phyloP scores from a whole-genome alignment of 64 coral and sea anemone species.

The Exaiptasia diaphana region DNA sequence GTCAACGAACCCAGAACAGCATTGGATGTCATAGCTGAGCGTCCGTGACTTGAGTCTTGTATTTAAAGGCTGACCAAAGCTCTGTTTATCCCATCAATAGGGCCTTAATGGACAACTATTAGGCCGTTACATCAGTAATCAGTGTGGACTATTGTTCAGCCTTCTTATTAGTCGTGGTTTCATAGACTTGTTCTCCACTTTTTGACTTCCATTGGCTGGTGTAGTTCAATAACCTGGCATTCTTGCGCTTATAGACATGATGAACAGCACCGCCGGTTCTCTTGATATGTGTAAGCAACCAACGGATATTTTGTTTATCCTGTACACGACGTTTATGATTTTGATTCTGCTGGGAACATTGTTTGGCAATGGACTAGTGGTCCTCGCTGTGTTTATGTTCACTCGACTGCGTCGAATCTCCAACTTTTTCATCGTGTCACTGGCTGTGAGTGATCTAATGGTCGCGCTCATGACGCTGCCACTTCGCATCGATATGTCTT shows the following conservation, averaged over 20 bases:
- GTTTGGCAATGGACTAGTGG: slow-evolving; percentile 55
- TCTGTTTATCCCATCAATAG: too few species aligned
- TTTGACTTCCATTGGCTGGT: too few species aligned
- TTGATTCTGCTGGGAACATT: slow-evolving; percentile 52
- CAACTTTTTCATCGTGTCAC: slow-evolving; percentile 78
- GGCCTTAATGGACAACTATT: too few species aligned
- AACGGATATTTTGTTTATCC: neutral
- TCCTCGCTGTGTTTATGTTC: slow-evolving; percentile 47
- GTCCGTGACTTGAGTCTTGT: neutral
- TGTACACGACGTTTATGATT: slow-evolving; percentile 33
- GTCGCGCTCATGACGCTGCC: slow-evolving; percentile 59
- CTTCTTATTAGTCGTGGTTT: too few species aligned
- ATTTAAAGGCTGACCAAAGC: too few species aligned
- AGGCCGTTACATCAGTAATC: too few species aligned
- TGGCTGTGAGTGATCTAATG: slow-evolving; percentile 67
- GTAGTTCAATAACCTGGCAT: too few species aligned
- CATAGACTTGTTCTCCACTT: too few species aligned
- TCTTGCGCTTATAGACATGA: too few species aligned
- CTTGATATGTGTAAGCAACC: neutral
- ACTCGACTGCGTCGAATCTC: slow-evolving; percentile 67
- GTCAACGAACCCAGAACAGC: neutral
- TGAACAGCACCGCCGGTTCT: neutral
- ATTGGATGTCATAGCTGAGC: neutral
- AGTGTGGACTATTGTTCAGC: too few species aligned
- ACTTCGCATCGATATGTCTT: slow-evolving; percentile 60